Conservation (phyloP, 2,888 invertebrate genomes). For the Drosophila subquinaria region DNA sequence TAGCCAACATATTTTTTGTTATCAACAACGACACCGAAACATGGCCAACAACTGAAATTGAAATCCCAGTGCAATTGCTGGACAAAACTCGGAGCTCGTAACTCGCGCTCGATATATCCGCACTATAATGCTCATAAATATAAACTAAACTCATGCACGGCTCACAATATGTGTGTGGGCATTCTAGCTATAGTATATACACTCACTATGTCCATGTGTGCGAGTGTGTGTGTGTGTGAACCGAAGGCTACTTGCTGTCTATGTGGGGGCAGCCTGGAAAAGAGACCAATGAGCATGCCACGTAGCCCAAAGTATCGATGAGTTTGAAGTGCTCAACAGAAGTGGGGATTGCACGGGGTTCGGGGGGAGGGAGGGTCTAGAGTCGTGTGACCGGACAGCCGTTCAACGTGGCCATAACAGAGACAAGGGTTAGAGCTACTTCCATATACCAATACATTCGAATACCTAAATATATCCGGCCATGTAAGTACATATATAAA, state of each 20-base stretch:
- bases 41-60: slow-evolving; percentile 33
- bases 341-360: slow-evolving; percentile 3
- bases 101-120: slow-evolving; percentile 83
- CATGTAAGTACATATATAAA: slow-evolving; percentile 19
- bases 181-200: slow-evolving; percentile 18
- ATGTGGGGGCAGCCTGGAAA: slow-evolving; percentile 39
- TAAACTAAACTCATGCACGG: slow-evolving; percentile 83
- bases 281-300: slow-evolving; percentile 74
- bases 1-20: slow-evolving; percentile 49
- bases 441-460: slow-evolving; percentile 27
- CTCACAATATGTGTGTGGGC: slow-evolving; percentile 56
- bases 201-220: slow-evolving; percentile 4
- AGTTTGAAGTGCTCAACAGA: slow-evolving; percentile 71
- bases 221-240: slow-evolving; percentile 8
- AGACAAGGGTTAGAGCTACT: slow-evolving; percentile 55
- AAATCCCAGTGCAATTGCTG: slow-evolving; percentile 51
- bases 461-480: slow-evolving; percentile 25
- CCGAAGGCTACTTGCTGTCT: slow-evolving; percentile 49
- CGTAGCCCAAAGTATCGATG: slow-evolving; percentile 78
- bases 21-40: slow-evolving; percentile 39
- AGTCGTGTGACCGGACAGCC: slow-evolving; percentile 78
- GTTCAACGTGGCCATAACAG: slow-evolving; percentile 63
- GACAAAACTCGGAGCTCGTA: slow-evolving; percentile 41
- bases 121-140: slow-evolving; percentile 86
- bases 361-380: not conserved